A percentile compares a stretch with the other conserved stretches of the same genome.
phyloP scores from a whole-genome alignment of 2,888 invertebrate species.

The Melieria picta region DNA sequence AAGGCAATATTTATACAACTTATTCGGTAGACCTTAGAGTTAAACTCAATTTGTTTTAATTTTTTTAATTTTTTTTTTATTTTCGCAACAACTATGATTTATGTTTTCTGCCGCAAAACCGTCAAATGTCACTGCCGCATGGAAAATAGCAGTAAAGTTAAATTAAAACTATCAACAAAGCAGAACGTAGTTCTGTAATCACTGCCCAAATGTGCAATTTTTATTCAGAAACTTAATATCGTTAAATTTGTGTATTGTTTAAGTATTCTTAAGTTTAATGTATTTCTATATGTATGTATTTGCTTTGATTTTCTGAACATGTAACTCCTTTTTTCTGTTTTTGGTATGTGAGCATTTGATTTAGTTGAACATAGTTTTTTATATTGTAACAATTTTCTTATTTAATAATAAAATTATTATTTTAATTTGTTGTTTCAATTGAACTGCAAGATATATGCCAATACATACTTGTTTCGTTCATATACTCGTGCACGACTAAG shows the following conservation, averaged over 20 bases:
- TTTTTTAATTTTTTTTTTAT: not conserved
- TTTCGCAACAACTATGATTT: slow-evolving; percentile 3
- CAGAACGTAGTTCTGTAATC: slow-evolving; percentile 46
- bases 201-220: slow-evolving; percentile 58
- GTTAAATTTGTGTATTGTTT: slow-evolving; percentile 20
- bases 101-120: slow-evolving; percentile 13
- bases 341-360: slow-evolving; percentile 28
- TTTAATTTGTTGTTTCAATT: slow-evolving; percentile 57
- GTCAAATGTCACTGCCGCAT: slow-evolving; percentile 34
- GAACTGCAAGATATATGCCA: not conserved
- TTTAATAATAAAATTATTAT: slow-evolving; percentile 57
- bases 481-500: not conserved
- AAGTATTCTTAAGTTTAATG: slow-evolving; percentile 26
- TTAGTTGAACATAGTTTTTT: slow-evolving; percentile 53
- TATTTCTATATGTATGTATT: slow-evolving; percentile 14
- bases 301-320: slow-evolving; percentile 10
- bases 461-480: not conserved
- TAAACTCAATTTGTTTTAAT: too few relatives aligned
- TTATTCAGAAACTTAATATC: slow-evolving; percentile 27
- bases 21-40: too few relatives aligned
- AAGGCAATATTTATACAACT: slow-evolving; percentile 1
- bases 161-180: slow-evolving; percentile 18
- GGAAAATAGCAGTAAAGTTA: slow-evolving; percentile 27
- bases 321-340: slow-evolving; percentile 22
- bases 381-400: slow-evolving; percentile 55